Base-by-base conservation (phyloP, 2,888 invertebrate species). In the Cerceris ruficornis region DNA sequence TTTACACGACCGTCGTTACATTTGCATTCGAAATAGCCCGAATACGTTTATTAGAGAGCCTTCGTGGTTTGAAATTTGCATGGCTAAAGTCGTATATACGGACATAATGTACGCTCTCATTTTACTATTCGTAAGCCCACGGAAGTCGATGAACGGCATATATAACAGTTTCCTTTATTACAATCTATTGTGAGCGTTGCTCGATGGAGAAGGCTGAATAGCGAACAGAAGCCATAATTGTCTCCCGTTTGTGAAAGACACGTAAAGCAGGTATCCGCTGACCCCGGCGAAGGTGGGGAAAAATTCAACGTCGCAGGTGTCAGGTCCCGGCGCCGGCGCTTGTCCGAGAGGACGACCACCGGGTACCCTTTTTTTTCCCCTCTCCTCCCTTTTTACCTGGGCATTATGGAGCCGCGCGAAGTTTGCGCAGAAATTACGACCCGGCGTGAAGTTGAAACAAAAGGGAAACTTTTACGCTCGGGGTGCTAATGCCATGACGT, bases 291-390 rank as follows among this genome's bases (percentile, higher is more conserved):
- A 17, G 66, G 55, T 55, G 50, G 52, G 28, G 67, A 75, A 77
- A 77, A 71, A 73, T 70, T 74, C 76, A 59, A 62, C 72, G 73
- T 82, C 74, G 84, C 87, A 87, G 88, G 89, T 88, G 87, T 84
- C 84, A 87, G 28, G 83, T 75, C 79, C 81, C 80, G 85, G 88
- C 89, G 89, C 88, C 88, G 87, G 89, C 89, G 89, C 87, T 82
- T 81, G 43, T 59, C 66, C 60, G 71, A 62, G 42, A 54, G 15
- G 39, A 65, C 46, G 42, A 43, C 54, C 28, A 2, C 4, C 66
- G 43, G 46, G 62, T 74, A 81, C 82, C 77, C 84, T 84, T 86
- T 83, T 81, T 73, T 79, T 85, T 83, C n/a, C n/a, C n/a, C n/a
- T 80, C 76, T 67, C 70, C 73, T 55, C 39, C 59, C 50, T 77